Evolutionary conservation across 2,797 vertebrate species (phyloP).

Genomic region (Betta splendens): DNA sequence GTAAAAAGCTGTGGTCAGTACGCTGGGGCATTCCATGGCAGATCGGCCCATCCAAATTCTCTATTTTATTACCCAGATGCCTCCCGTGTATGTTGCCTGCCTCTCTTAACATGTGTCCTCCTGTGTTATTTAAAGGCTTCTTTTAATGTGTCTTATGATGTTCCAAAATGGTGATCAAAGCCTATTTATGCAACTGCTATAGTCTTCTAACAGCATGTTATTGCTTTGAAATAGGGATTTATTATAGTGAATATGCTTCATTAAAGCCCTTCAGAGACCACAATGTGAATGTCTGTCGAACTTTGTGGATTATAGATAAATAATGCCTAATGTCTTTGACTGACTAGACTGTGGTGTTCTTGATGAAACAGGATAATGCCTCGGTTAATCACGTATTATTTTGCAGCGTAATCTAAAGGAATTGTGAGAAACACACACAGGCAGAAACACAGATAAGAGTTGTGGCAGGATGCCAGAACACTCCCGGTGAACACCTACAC

Average conservation of each 20-base stretch:
- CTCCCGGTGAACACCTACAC: slow-evolving; percentile 35
- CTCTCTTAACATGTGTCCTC: slow-evolving; percentile 47
- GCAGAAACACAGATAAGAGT: slow-evolving; percentile 51
- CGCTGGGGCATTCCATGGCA: slow-evolving; percentile 62
- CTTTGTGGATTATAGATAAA: not conserved
- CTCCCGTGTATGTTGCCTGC: slow-evolving; percentile 43
- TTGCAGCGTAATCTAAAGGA: slow-evolving; percentile 17
- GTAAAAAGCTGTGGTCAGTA: slow-evolving; percentile 70
- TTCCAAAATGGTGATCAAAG: not conserved
- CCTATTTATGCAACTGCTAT: not conserved
- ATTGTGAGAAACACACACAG: slow-evolving; percentile 21
- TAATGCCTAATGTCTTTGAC: slow-evolving; percentile 14
- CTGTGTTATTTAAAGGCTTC: slow-evolving; percentile 16
- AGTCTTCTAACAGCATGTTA: not conserved
- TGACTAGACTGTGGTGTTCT: slow-evolving; percentile 1
- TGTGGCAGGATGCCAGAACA: slow-evolving; percentile 47
- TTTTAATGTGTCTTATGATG: not conserved
- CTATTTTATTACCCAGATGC: slow-evolving; percentile 44
- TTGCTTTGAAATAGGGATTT: slow-evolving; percentile 14
- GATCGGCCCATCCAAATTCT: slow-evolving; percentile 43
- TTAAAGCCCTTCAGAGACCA: not conserved
- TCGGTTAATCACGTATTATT: slow-evolving; percentile 24
- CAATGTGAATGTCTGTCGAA: slow-evolving; percentile 1
- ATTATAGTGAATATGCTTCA: slow-evolving; percentile 3
- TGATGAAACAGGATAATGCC: slow-evolving; percentile 19